phyloP scores from a whole-genome alignment of 2,797 vertebrate species.

The Protosalanx chinensis region DNA sequence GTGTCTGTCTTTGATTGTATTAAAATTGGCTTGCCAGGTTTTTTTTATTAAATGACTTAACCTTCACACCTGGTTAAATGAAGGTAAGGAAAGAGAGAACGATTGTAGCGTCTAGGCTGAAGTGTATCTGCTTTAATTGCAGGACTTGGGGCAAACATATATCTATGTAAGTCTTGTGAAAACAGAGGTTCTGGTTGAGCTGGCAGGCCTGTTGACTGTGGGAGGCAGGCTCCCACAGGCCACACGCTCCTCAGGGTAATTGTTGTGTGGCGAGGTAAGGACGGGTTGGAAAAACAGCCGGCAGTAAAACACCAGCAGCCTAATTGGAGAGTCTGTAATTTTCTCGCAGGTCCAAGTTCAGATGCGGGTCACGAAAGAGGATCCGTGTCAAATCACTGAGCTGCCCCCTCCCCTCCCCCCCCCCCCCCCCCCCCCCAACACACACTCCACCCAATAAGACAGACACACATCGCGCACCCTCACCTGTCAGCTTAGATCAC shows the following conservation, averaged over 20 bases:
- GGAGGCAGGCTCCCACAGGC: conserved; percentile 65
- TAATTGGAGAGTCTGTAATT: conserved; percentile 70
- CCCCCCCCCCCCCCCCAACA: not conserved
- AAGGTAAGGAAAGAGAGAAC: conserved; percentile 23
- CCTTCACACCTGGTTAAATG: conserved; percentile 32
- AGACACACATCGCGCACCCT: conserved; percentile 62
- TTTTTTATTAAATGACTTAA: conserved; percentile 27
- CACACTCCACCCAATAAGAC: conserved; percentile 36
- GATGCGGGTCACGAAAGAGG: conserved; percentile 58
- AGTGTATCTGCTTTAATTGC: conserved; percentile 40
- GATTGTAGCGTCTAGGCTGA: conserved; percentile 23
- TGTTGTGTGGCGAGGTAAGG: conserved; percentile 61
- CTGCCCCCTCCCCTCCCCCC: conserved; percentile 1
- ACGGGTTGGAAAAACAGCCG: conserved; percentile 56
- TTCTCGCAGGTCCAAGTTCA: conserved; percentile 72
- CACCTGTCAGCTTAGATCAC: conserved; percentile 70
- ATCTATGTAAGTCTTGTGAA: conserved; percentile 41
- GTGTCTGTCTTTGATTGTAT: conserved; percentile 19
- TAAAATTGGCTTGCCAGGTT: conserved; percentile 14
- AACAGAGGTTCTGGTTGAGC: conserved; percentile 26
- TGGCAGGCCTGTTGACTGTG: conserved; percentile 34
- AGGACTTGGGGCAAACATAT: conserved; percentile 43
- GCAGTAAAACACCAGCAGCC: conserved; percentile 56
- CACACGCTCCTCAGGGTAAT: conserved; percentile 59
- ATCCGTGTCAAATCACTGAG: conserved; percentile 43